Percentiles rank a stretch among this genome's conserved stretches.
Conservation (phyloP, 2,888 invertebrate species). For the Megalurothrips usitatus region DNA sequence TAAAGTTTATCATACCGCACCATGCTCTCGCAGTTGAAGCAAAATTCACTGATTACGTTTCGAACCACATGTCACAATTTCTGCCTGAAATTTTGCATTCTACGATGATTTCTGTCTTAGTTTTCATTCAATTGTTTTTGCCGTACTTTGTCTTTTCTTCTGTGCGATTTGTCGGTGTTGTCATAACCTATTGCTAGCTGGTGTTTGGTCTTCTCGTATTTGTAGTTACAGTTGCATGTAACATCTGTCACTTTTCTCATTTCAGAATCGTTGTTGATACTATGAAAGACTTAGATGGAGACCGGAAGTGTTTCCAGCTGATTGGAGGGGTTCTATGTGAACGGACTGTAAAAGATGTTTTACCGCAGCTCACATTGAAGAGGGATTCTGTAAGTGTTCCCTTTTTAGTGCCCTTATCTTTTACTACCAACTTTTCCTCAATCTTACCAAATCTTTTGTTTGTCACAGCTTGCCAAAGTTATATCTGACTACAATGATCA, state of each 20-base stretch:
- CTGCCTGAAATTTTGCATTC: no score
- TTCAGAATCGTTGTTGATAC: conserved; percentile 91
- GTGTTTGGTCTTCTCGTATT: no score
- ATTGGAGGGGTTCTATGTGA: conserved; percentile 92
- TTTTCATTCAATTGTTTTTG: no score
- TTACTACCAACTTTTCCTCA: conserved; percentile 24
- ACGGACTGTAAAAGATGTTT: conserved; percentile 82
- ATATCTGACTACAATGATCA: conserved; percentile 74
- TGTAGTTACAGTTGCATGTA: conserved; percentile 29
- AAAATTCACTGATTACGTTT: no score
- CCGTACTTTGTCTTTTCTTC: background rate
- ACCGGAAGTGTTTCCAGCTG: conserved; percentile 86
- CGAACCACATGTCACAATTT: no score
- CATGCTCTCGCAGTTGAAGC: background rate
- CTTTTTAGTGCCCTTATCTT: conserved; percentile 28
- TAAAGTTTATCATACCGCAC: background rate
- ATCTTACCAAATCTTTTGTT: conserved; percentile 33
- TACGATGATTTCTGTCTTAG: no score
- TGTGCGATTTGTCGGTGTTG: background rate
- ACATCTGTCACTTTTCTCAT: conserved; percentile 36
- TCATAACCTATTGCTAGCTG: background rate
- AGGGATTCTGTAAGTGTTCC: conserved; percentile 57
- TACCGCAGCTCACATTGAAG: conserved; percentile 77
- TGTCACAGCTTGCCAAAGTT: conserved; percentile 67
- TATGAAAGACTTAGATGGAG: conserved; percentile 74